A percentile compares a stretch with the other conserved stretches of the same genome.
Conservation (phyloP, 2,797 vertebrate genomes). For the Phaenicophaeus curvirostris region DNA sequence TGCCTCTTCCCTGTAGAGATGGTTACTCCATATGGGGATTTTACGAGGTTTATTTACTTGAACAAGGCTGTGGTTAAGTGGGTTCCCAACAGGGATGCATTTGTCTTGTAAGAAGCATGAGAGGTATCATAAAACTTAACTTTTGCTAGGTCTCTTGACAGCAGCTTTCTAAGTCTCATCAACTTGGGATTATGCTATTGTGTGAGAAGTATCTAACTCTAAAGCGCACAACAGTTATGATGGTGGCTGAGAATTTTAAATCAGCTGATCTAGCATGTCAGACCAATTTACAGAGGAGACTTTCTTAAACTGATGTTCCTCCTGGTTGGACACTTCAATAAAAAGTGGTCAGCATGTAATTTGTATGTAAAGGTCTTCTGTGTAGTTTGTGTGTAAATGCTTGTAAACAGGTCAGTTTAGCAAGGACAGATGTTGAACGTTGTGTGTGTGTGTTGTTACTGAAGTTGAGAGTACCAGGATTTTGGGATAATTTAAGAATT, state of each 20-base stretch:
- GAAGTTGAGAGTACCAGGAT: not conserved
- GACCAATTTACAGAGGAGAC: not conserved
- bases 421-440: not conserved
- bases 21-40: not conserved
- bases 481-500: not conserved
- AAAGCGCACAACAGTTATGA: rapidly evolving
- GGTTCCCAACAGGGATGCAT: not conserved
- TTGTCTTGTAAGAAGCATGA: not conserved
- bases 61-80: not conserved
- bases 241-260: not conserved
- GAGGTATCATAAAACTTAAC: not conserved
- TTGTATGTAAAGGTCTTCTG: not conserved
- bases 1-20: not conserved
- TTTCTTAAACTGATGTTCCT: not conserved
- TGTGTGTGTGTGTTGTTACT: rapidly evolving
- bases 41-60: not conserved
- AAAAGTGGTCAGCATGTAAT: not conserved
- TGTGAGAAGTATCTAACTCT: rapidly evolving
- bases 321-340: not conserved
- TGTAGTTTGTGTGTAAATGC: not conserved
- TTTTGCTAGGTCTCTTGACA: not conserved
- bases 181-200: not conserved
- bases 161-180: not conserved
- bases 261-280: not conserved
- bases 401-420: not conserved